Evolutionary conservation across 1,140 invertebrate genomes (phyloP).

Genomic region (Drosophila ohnishii): DNA sequence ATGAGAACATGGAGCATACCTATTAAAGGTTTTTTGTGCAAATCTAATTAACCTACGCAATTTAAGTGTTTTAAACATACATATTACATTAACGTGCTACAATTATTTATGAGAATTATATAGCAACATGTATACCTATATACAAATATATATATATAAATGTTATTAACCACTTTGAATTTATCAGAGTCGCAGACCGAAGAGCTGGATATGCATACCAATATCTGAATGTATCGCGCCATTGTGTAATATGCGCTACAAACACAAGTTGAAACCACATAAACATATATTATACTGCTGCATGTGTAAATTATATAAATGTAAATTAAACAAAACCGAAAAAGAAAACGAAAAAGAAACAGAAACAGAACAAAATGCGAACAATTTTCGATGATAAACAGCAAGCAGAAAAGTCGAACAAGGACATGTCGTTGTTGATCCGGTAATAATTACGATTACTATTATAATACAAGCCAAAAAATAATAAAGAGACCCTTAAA

Average conservation of each 20-base stretch:
- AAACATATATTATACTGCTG: slow-evolving; percentile 48
- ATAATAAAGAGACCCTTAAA: slow-evolving; percentile 74
- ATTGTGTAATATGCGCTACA: slow-evolving; percentile 78
- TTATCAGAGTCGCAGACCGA: slow-evolving; percentile 23
- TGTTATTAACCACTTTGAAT: slow-evolving; percentile 61
- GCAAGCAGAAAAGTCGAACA: slow-evolving; percentile 36
- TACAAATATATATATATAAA: slow-evolving; percentile 45
- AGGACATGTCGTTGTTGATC: slow-evolving; percentile 53
- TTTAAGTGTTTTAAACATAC: slow-evolving; percentile 64
- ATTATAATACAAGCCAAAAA: slow-evolving; percentile 69
- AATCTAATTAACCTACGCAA: slow-evolving; percentile 62
- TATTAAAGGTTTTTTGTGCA: slow-evolving; percentile 81
- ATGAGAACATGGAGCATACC: slow-evolving; percentile 65
- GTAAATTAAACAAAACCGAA: slow-evolving; percentile 41
- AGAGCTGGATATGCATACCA: slow-evolving; percentile 26
- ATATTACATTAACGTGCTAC: slow-evolving; percentile 44
- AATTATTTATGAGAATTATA: slow-evolving; percentile 56
- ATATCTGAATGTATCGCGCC: slow-evolving; percentile 67
- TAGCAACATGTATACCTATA: slow-evolving; percentile 43
- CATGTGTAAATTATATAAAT: slow-evolving; percentile 75
- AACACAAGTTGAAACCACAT: slow-evolving; percentile 35
- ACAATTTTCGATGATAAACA: slow-evolving; percentile 53
- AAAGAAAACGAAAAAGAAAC: slow-evolving; percentile 6
- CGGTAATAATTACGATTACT: slow-evolving; percentile 73
- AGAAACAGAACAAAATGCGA: slow-evolving; percentile 30